phyloP scores from a whole-genome alignment of 2,113 vertebrate genomes.

The Glaucidium brasilianum region DNA sequence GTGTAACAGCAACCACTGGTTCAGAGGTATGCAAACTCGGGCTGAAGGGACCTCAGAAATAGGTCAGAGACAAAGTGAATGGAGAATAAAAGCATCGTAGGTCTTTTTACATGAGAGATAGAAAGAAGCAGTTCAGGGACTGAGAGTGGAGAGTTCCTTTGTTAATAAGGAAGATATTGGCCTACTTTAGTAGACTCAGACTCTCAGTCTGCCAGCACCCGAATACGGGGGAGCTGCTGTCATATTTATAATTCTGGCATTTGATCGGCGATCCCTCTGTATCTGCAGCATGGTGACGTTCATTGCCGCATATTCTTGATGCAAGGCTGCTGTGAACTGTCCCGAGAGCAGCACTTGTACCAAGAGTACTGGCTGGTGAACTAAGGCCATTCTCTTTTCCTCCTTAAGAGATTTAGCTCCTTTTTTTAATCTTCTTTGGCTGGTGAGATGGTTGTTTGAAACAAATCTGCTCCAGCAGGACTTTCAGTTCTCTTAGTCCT shows the following conservation, averaged over 20 bases:
- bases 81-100: neutral
- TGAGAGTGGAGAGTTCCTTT: neutral
- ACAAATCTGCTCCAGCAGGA: neutral
- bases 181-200: neutral
- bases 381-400: neutral
- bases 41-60: conserved; percentile 12
- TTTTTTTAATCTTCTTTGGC: neutral
- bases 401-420: neutral
- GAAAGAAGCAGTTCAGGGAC: neutral
- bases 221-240: neutral
- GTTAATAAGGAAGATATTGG: neutral
- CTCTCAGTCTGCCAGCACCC: neutral
- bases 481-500: neutral
- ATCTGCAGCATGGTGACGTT: neutral
- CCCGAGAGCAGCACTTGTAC: neutral
- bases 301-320: neutral
- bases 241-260: neutral
- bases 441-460: neutral
- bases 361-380: rapidly evolving
- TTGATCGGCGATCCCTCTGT: neutral
- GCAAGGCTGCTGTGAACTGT: neutral
- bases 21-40: neutral
- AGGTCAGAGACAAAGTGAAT: conserved; percentile 1
- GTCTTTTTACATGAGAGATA: neutral
- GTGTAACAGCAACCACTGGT: neutral